phyloP scores from a whole-genome alignment of 2,888 invertebrate species.

The Blastobasis lacticolella region DNA sequence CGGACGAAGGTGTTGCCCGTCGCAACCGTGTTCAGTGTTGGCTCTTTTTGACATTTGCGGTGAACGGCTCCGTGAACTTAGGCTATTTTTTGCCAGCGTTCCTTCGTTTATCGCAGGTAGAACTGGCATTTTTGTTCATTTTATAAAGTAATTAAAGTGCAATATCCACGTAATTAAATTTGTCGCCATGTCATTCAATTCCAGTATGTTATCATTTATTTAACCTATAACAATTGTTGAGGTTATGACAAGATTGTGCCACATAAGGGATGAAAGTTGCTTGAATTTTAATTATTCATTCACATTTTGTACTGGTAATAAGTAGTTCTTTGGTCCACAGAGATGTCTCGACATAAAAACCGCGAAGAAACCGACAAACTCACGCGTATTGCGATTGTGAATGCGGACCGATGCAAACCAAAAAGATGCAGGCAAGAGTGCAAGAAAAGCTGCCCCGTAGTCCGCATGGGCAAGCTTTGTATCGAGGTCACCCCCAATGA shows the following conservation, averaged over 20 bases:
- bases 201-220: slow-evolving; percentile 6
- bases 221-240: slow-evolving; percentile 37
- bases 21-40: too few species aligned
- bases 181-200: too few species aligned
- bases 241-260: slow-evolving; percentile 55
- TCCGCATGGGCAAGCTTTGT: slow-evolving; percentile 98
- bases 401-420: slow-evolving; percentile 98
- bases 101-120: slow-evolving; percentile 59
- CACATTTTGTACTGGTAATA: slow-evolving; percentile 12
- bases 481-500: slow-evolving; percentile 97
- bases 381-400: slow-evolving; percentile 98
- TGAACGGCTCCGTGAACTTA: slow-evolving; percentile 69
- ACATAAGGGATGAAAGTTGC: slow-evolving; percentile 43
- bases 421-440: slow-evolving; percentile 99
- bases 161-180: slow-evolving; percentile 2
- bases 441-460: slow-evolving; percentile 98
- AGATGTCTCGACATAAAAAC: slow-evolving; percentile 76
- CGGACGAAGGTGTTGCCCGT: too few species aligned
- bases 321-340: slow-evolving; percentile 32
- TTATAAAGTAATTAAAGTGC: neutral
- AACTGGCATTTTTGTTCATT: slow-evolving; percentile 14
- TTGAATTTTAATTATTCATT: slow-evolving; percentile 18
- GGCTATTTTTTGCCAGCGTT: slow-evolving; percentile 60
- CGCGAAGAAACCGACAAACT: slow-evolving; percentile 91
- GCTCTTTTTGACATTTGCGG: slow-evolving; percentile 61